These are phyloP conservation scores for Chauna torquata DNA, from an alignment of 2,113 vertebrate species.

Conservation along the genomic window DNA sequence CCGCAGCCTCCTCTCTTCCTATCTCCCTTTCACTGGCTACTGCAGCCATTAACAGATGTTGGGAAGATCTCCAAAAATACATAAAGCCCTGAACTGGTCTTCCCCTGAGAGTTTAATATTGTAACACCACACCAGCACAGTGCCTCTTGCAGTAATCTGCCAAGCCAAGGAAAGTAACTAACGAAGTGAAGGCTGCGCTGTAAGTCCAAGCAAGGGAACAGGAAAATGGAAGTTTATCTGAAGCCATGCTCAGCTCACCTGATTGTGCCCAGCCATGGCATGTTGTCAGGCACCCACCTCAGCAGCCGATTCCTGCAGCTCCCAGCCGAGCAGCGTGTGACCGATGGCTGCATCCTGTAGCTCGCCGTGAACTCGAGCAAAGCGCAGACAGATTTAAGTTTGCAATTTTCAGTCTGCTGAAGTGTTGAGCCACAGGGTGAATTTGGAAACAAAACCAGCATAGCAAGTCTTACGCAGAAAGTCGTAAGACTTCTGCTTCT, in stretches of 20 bases:
- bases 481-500: neutral
- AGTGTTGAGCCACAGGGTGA: neutral
- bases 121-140: neutral
- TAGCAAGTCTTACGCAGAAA: neutral
- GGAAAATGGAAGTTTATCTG: conserved; percentile 16
- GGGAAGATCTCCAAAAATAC: conserved; percentile 1
- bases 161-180: neutral
- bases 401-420: neutral
- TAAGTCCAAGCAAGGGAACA: conserved; percentile 32
- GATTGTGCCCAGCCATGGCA: neutral
- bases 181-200: neutral
- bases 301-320: no score
- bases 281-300: no score
- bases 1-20: neutral
- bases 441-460: neutral
- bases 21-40: neutral
- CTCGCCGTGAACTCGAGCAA: neutral
- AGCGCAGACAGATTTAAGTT: neutral
- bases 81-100: neutral
- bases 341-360: neutral
- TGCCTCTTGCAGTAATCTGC: neutral
- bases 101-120: neutral
- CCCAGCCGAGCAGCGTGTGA: neutral
- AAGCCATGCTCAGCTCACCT: conserved; percentile 32
- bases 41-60: neutral